Base-by-base conservation (phyloP, 2,113 vertebrate species). In the Heterotis niloticus region DNA sequence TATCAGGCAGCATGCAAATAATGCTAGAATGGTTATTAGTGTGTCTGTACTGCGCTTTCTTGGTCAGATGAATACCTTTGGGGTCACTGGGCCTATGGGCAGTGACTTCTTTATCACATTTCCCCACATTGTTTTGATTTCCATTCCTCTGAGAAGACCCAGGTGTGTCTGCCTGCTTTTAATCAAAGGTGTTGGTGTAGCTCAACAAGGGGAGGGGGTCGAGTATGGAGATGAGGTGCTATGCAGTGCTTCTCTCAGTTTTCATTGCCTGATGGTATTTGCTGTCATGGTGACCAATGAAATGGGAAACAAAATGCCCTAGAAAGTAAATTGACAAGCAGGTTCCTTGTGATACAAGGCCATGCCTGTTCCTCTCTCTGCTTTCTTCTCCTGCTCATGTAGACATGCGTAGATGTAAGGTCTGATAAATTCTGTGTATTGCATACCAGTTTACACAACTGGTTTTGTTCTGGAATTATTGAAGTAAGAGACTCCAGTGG, bases 231-330 rank as follows among this genome's bases (percentile, higher is more conserved):
- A 83, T 87, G 87, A 66, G 18, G 64, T 20, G 23, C 64, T 20
- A 66, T 66, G 64, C 59, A 62, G 77, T 87, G 77, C 85, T 84
- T 84, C 85, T 90, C 87, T 87, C 88, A 4, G 34, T 44, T 86
- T 91, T 89, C 82, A 83, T 86, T 87, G 83, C 82, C 84, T 80
- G 80, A 88, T 85, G 84, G 88, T 85, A 75, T 81, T 77, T 80
- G 88, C 84, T 88, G 87, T 89, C 88, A 91, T 91, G 87, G 91
- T 82, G 90, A 91, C 89, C 81, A 52, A 34, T 4, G 84, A 79
- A 81, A 83, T 83, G 85, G 89, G 87, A 89, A 90, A 90, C 90
- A 85, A 87, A 86, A 88, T 85, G 84, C 84, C 74, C 86, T 84
- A 85, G 81, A 79, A 87, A 86, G 81, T 5, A 66, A 78, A 87